Evolutionary conservation across 2,113 vertebrate species (phyloP), one percentile per base, ranked within the genome.

Genomic region (Gorsachius goisagi): DNA sequence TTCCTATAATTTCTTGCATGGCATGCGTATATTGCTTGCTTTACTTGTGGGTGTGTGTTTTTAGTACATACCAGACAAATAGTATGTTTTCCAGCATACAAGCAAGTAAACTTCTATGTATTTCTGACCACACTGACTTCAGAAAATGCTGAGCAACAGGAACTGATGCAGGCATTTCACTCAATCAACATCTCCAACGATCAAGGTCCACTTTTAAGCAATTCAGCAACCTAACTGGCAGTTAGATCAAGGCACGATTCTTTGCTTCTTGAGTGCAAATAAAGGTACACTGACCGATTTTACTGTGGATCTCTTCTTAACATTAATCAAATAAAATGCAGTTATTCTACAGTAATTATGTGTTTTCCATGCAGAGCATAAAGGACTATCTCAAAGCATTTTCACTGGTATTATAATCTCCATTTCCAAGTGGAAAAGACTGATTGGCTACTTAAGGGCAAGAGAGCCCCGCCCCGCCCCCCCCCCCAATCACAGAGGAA

Each of bases 171-270:
- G 30, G 53, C 28, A 55, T 55, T 55, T 55, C 53, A 30, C 28
- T 55, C 77, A 79, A 12, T 66, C 81, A 85, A 44, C 73, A 87
- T 73, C 74, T 91, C 60, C 74, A 88, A 73, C 53, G 79, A 75
- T 85, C 87, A 89, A 87, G 49, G 84, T 93, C 39, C 78, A 69
- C 66, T 79, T 89, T 52, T 60, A 93, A 85, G 66, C 71, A 89
- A 72, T 78, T 63, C 32, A 90, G 21, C 33, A 79, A 53, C 56
- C 15, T 90, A 93, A 92, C 0, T 75, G 35, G 52, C 62, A 89
- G 56, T 59, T 85, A 92, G 35, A 92, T 90, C 58, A 83, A 88
- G 44, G 62, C 62, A 82, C 37, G 50, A 55, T 73, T 91, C 73
- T 69, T 73, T 69, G n/a, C 59, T 73, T 79, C 28, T 30, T 77